phyloP scores from a whole-genome alignment of 2,113 vertebrate species.

The Dicrurus megarhynchus region DNA sequence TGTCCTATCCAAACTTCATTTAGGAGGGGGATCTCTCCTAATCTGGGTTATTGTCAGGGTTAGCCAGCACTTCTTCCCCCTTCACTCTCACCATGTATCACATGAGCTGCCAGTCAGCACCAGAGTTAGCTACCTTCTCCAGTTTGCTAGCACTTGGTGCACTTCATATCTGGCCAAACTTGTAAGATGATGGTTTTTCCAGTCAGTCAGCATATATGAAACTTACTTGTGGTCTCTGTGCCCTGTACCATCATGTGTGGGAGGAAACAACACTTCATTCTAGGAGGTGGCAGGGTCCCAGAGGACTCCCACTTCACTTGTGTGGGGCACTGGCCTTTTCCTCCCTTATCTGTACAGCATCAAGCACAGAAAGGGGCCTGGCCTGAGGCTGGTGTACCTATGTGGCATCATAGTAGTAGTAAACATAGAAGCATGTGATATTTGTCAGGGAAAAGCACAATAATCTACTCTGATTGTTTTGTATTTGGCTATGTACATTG shows the following conservation, averaged over 20 bases:
- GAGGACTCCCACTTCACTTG: background rate
- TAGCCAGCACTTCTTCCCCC: background rate
- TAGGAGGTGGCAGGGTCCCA: background rate
- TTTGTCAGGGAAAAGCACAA: slow-evolving; percentile 19
- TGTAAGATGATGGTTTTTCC: background rate
- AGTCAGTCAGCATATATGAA: background rate
- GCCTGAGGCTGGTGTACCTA: background rate
- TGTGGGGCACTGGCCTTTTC: background rate
- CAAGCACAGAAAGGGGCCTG: background rate
- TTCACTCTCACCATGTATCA: background rate
- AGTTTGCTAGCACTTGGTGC: background rate
- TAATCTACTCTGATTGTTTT: slow-evolving; percentile 29
- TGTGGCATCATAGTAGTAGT: background rate
- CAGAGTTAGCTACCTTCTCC: background rate
- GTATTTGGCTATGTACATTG: background rate
- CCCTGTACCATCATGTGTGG: background rate
- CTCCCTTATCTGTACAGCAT: background rate
- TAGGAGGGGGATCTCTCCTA: background rate
- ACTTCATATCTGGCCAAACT: background rate
- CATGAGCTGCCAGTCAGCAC: background rate
- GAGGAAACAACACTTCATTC: background rate
- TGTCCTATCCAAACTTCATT: background rate
- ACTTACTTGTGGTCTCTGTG: background rate
- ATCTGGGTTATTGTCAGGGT: background rate
- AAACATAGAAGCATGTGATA: slow-evolving; percentile 3